A percentile compares a stretch with the other conserved stretches of the same genome.
phyloP scores from a whole-genome alignment of 2,797 vertebrate species.

The Aulostomus chinensis region DNA sequence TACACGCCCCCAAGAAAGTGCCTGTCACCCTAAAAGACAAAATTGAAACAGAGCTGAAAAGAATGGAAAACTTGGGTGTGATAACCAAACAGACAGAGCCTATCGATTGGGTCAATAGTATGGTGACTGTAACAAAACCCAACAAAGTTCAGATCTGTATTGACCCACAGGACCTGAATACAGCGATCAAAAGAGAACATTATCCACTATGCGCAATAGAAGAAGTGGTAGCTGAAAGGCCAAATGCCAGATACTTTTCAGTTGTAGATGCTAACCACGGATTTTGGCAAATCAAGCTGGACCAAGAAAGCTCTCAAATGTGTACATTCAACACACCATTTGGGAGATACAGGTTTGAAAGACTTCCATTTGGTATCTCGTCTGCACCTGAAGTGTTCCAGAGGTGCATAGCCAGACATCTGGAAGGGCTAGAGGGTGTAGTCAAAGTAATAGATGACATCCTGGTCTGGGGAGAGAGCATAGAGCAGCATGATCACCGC shows the following conservation, averaged over 20 bases:
- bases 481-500: neutral
- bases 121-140: constrained; percentile 5
- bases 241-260: constrained; percentile 14
- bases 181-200: constrained; percentile 16
- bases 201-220: constrained; percentile 13
- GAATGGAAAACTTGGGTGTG: constrained; percentile 7
- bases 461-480: neutral
- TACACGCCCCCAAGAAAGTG: constrained; percentile 5
- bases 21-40: constrained; percentile 4
- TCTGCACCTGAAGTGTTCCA: neutral
- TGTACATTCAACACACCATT: constrained; percentile 23
- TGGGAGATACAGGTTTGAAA: neutral
- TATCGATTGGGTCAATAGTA: constrained; percentile 13
- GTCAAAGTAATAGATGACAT: too few species aligned
- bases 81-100: constrained; percentile 16
- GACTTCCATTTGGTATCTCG: neutral
- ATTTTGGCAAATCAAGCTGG: constrained; percentile 21
- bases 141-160: constrained; percentile 16
- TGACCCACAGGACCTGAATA: constrained; percentile 12
- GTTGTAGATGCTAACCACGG: constrained; percentile 21
- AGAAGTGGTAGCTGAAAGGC: constrained; percentile 12
- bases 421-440: neutral
- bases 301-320: constrained; percentile 20
- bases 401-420: neutral
- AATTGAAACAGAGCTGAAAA: neutral